Conservation (phyloP, 2,797 vertebrate genomes). For the Pterois miles region DNA sequence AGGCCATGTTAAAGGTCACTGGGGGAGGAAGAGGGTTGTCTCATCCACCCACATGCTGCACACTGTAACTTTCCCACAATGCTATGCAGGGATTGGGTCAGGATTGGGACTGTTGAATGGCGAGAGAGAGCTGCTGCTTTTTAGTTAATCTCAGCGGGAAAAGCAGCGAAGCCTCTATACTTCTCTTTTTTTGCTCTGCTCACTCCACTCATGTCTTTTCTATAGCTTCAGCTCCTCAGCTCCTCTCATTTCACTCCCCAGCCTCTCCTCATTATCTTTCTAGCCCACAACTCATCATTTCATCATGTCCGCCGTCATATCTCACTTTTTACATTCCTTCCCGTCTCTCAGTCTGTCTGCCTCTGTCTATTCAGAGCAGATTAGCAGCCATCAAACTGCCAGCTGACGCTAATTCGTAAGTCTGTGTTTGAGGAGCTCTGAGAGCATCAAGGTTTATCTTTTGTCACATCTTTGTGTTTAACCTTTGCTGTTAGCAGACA, state of each 20-base stretch:
- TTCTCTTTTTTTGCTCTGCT: not conserved
- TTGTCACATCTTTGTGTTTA: slow-evolving; percentile 36
- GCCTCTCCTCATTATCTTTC: slow-evolving; percentile 37
- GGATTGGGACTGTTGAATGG: not conserved
- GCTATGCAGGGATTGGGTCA: not conserved
- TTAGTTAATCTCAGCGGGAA: slow-evolving; percentile 20
- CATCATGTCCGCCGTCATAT: slow-evolving; percentile 26
- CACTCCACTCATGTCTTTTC: not conserved
- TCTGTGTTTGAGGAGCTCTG: slow-evolving; percentile 12
- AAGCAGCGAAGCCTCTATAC: slow-evolving; percentile 29
- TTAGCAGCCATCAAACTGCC: slow-evolving; percentile 45
- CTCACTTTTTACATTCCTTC: slow-evolving; percentile 14
- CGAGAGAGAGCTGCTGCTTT: not conserved
- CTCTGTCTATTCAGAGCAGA: slow-evolving; percentile 48
- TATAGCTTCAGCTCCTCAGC: not conserved
- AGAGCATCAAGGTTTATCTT: slow-evolving; percentile 45
- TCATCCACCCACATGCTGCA: not conserved
- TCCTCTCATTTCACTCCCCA: slow-evolving; percentile 29
- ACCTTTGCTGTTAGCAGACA: slow-evolving; percentile 14
- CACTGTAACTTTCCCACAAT: slow-evolving; percentile 29
- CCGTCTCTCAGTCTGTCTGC: slow-evolving; percentile 1
- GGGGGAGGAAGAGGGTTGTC: not conserved
- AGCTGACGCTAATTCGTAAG: slow-evolving; percentile 37
- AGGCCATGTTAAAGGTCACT: slow-evolving; percentile 38
- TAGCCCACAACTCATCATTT: slow-evolving; percentile 17